Base-by-base conservation (phyloP, 2,888 invertebrate species). In the Taenaris catops region DNA sequence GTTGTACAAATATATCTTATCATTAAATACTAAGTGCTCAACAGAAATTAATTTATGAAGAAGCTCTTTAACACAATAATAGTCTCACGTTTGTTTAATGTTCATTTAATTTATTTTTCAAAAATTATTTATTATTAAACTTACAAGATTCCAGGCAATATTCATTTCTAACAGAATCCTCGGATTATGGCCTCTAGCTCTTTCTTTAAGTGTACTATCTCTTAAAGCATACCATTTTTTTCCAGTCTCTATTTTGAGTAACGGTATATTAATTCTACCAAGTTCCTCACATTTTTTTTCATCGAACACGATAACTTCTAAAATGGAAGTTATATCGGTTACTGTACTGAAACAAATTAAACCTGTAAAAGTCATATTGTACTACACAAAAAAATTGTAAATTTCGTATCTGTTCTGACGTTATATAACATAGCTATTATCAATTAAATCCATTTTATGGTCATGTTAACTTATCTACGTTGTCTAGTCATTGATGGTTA, bases 281-380 rank as follows among this genome's bases (percentile, higher is more conserved):
- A 99, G 84, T 67, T 98, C 98, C 75, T 99, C 99, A 3, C 94
- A 94, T 72, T 96, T 97, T 71, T 96, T 98, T 74, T 99, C 99
- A 64, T 99, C 99, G 60, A 91, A 95, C 1, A 99, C 93, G 0
- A 96, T 96, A 17, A 99, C 88, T 70, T 98, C 96, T 49, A 99
- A 75, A 25, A 95, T 92, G 34, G 96, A 94, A 55, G 98, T 97
- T 32, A 99, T 94, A 65, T 99, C 99, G 58, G 95, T 93, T 6
- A 96, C 90, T 61, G 92, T 92, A 66, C 93, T 93, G 65, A 46
- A 88, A 76, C 2, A 14, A 14, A 14, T 2, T 4, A 14, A 14
- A 3, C 4, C 14, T 14, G 4, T 14, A 14, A 14, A 14, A 3
- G 14, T 14, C 14, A n/a, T 14, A 14, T 14, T 4, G 14, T 14